Evolutionary conservation across 1,140 invertebrate species (phyloP), one percentile per base, ranked within the genome.

Genomic region (Reticulitermes speratus): DNA sequence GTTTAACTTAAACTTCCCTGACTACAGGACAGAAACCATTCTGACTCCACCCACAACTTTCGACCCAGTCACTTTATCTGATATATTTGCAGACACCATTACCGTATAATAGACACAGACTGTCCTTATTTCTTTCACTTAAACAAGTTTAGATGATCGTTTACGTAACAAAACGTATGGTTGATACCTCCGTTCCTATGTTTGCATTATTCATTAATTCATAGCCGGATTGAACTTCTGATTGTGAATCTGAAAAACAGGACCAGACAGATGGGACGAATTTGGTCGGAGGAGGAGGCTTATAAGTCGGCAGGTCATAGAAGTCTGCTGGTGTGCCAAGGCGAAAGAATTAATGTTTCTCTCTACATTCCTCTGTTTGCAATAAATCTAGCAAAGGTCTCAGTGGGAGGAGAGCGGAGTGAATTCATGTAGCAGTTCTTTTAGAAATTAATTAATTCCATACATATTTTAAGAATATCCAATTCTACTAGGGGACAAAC

Each of bases 191-290:
- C 19, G 1, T 21, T 2, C 52, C 52, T 30, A 2, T 75, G n/a
- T 75, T 75, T 75, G 65, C 14, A 30, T 75, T 30, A 75, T 75
- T 75, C 65, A 75, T 75, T 75, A 30, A 75, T 75, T 75, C n/a
- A 16, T 30, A 19, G 3, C 1, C 14, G 65, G 14, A 9, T 2
- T 12, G 14, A 14, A 2, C n/a, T 75, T 75, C 25, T 75, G n/a
- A 9, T 30, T 16, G n/a, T 30, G 65, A 75, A 75, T 75, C 65
- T 30, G 65, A 75, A 75, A 75, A 30, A 6, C 65, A 75, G 25
- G 30, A 30, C 30, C 25, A 30, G 14, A 75, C 0, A 16, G 52
- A 21, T 0, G 19, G 19, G 52, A 16, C 52, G 2, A 55, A 6
- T 48, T 48, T 48, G 9, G 48, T 48, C 48, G 3, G 65, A 59